A percentile compares a stretch with the other conserved stretches of the same genome.
phyloP scores from a whole-genome alignment of 2,888 invertebrate species.

The Hyles lineata region DNA sequence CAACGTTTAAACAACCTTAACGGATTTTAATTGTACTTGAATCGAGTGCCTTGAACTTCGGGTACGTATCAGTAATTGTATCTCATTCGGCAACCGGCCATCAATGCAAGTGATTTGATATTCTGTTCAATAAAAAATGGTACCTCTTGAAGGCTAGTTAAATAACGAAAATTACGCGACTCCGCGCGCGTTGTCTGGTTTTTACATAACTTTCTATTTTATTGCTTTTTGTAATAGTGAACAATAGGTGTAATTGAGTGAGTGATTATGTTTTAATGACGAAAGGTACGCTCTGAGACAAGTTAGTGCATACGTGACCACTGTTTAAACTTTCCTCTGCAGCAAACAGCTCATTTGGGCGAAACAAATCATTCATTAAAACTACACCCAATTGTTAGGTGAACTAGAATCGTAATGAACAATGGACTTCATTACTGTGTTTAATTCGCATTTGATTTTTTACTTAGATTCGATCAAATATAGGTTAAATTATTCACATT shows the following conservation, averaged over 20 bases:
- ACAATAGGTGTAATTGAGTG: constrained; percentile 37
- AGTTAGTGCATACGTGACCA: not conserved
- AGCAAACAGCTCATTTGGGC: constrained; percentile 1
- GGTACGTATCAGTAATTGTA: constrained; percentile 32
- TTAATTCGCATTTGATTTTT: constrained; percentile 4
- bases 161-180: constrained; percentile 28
- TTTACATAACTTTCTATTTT: constrained; percentile 46
- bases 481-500: not conserved
- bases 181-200: constrained; percentile 32
- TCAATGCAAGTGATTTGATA: constrained; percentile 32
- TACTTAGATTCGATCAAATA: not conserved
- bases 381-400: constrained; percentile 8
- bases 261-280: constrained; percentile 34
- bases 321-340: constrained; percentile 4
- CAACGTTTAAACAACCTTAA: constrained; percentile 3
- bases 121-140: constrained; percentile 20
- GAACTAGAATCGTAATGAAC: constrained; percentile 12
- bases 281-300: not conserved
- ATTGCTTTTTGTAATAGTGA: constrained; percentile 38
- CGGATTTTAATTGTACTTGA: constrained; percentile 7
- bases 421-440: constrained; percentile 19
- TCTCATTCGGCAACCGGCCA: not conserved
- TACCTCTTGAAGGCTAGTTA: constrained; percentile 1
- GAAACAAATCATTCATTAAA: constrained; percentile 5
- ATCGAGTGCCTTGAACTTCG: constrained; percentile 48